Percentiles rank a stretch among this genome's conserved stretches.
Conservation (phyloP, 2,797 vertebrate genomes). For the Lagodon rhomboides region DNA sequence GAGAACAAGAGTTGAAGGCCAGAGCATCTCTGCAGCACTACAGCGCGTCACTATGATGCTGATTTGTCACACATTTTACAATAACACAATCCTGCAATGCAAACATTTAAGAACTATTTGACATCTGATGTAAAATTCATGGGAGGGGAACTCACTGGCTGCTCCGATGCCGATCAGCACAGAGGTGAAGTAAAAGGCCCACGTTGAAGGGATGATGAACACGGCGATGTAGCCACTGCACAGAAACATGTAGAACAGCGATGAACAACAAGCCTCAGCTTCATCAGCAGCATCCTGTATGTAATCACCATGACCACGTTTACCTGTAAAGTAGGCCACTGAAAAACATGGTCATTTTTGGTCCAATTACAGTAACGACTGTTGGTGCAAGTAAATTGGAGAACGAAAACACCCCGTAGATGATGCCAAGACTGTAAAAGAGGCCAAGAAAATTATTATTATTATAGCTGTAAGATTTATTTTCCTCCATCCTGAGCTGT, state of each 20-base stretch:
- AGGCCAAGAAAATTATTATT: neutral
- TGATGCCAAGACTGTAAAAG: conserved; percentile 86
- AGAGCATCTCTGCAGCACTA: no score
- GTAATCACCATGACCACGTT: conserved; percentile 12
- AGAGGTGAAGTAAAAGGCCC: conserved; percentile 89
- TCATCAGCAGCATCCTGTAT: neutral
- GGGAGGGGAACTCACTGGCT: conserved; percentile 81
- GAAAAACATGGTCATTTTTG: conserved; percentile 84
- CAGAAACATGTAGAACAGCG: conserved; percentile 10
- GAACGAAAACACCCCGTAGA: conserved; percentile 89
- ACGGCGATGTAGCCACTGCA: conserved; percentile 86
- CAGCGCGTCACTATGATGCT: neutral
- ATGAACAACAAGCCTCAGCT: conserved; percentile 3
- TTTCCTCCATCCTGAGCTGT: neutral
- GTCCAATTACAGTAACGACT: conserved; percentile 82
- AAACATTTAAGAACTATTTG: neutral
- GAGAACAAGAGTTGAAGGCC: no score
- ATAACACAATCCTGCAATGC: neutral
- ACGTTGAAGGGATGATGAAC: conserved; percentile 84
- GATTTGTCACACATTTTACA: no score
- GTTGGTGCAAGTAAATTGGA: conserved; percentile 86
- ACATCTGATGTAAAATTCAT: neutral
- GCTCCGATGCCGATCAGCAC: conserved; percentile 86
- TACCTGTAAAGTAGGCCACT: conserved; percentile 89
- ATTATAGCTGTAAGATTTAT: neutral